Evolutionary conservation across 2,797 vertebrate genomes (phyloP), one percentile per base, ranked within the genome.

Genomic region (Acanthiza pusilla): DNA sequence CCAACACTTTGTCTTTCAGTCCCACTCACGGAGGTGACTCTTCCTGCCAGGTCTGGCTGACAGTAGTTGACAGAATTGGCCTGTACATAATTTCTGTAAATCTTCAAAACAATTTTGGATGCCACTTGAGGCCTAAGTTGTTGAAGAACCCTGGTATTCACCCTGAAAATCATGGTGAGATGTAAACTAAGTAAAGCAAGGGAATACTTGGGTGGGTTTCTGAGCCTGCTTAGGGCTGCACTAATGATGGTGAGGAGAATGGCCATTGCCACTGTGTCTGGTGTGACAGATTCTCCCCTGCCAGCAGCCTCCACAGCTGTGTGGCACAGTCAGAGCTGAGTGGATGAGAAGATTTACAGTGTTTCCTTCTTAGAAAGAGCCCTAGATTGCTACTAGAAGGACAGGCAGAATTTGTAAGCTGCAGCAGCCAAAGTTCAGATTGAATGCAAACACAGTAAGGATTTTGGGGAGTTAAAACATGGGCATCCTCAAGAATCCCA

Each of bases 151-250:
- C 12, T 51, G 53, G 3, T 43, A 40, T 18, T 71, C 13, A 50
- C 27, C 26, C 14, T 65, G 29, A 66, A 63, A 85, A 27, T n/a
- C 0, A 0, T 13, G 32, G 26, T 55, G 29, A 93, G 32, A n/a
- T 65, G 23, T 57, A 89, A 72, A 25, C 27, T 17, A 16, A 32
- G 6, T 29, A 30, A 88, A 72, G 13, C 0, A 0, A 63, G 27
- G 19, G 22, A 58, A 8, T 47, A 13, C 14, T 78, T 0, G 0
- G 9, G 13, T 48, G 23, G 1, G 0, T 75, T 91, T 85, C 54
- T 57, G 85, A 76, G 45, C 13, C 25, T 85, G 14, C 45, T 63
- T 18, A 57, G 34, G 51, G 34, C 50, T 82, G 40, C 7, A 5
- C 10, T 34, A 34, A 15, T 2, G 36, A 42, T 32, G 29, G 7